Evolutionary conservation across 2,888 invertebrate species (phyloP).

Genomic region (Xestoiulus laeticollis): DNA sequence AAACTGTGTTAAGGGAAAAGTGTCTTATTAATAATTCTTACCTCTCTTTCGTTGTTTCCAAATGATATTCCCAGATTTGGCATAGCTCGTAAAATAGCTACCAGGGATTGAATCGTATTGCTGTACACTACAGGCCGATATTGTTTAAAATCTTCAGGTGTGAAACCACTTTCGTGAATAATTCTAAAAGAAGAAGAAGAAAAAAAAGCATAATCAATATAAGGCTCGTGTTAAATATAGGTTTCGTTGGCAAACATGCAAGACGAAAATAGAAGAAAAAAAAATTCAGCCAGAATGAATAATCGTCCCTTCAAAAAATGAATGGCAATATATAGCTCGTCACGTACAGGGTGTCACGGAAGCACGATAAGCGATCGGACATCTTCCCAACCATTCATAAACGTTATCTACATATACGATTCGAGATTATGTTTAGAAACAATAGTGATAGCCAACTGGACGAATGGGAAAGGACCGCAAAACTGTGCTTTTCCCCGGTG

Average conservation of each 20-base stretch:
- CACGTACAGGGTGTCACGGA: background rate
- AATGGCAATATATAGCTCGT: background rate
- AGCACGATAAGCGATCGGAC: background rate
- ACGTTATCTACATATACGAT: background rate
- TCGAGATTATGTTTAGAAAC: background rate
- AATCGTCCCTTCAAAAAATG: background rate
- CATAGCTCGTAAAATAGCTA: conserved; percentile 92
- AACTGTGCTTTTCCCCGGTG: background rate
- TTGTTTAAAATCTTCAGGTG: conserved; percentile 87
- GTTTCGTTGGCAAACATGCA: background rate
- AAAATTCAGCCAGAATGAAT: background rate
- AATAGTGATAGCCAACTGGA: background rate
- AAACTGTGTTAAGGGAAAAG: too few relatives aligned
- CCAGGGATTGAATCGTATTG: conserved; percentile 84
- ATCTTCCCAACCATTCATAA: background rate
- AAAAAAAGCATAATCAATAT: conserved; percentile 10
- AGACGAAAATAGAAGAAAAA: background rate
- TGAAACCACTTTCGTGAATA: conserved; percentile 91
- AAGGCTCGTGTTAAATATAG: background rate
- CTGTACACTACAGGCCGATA: conserved; percentile 90
- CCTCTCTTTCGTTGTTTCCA: conserved; percentile 78
- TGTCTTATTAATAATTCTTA: too few relatives aligned
- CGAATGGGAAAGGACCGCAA: background rate
- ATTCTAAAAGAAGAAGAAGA: conserved; percentile 73
- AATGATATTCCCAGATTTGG: conserved; percentile 86